Conservation (phyloP, 1,140 invertebrate genomes). For the Drosophila quadrilineata region DNA sequence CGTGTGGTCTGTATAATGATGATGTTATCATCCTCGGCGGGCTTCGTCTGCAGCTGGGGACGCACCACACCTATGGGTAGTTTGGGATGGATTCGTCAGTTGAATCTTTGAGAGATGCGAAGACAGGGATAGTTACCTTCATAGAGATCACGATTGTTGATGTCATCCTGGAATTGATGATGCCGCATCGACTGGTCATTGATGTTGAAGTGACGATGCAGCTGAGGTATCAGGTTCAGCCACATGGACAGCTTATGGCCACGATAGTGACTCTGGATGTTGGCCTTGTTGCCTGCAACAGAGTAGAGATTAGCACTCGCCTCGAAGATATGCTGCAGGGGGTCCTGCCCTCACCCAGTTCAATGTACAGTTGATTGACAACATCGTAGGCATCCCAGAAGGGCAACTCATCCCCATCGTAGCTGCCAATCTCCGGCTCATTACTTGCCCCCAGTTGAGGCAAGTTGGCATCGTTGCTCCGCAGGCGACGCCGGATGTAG, state of each 20-base stretch:
- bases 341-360: slow-evolving; percentile 88
- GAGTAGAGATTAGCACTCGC: not conserved
- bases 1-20: slow-evolving; percentile 54
- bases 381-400: slow-evolving; percentile 95
- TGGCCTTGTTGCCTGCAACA: slow-evolving; percentile 85
- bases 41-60: slow-evolving; percentile 72
- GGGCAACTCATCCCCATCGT: slow-evolving; percentile 82
- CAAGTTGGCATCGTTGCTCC: slow-evolving; percentile 55
- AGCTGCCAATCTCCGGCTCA: slow-evolving; percentile 48
- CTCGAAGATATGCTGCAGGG: too few relatives aligned
- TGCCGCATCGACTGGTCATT: slow-evolving; percentile 90
- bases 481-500: slow-evolving; percentile 54
- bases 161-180: slow-evolving; percentile 88
- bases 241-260: slow-evolving; percentile 96
- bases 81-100: too few relatives aligned
- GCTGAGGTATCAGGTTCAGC: slow-evolving; percentile 93
- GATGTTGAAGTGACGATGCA: slow-evolving; percentile 87
- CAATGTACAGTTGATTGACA: slow-evolving; percentile 93
- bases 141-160: slow-evolving; percentile 70
- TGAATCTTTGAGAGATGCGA: not conserved
- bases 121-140: slow-evolving; percentile 42
- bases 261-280: slow-evolving; percentile 91
- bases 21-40: slow-evolving; percentile 68
- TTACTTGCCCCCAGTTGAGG: slow-evolving; percentile 33
- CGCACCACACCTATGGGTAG: slow-evolving; percentile 83